phyloP scores from a whole-genome alignment of 2,113 vertebrate species.

The Triplophysa siluroides region DNA sequence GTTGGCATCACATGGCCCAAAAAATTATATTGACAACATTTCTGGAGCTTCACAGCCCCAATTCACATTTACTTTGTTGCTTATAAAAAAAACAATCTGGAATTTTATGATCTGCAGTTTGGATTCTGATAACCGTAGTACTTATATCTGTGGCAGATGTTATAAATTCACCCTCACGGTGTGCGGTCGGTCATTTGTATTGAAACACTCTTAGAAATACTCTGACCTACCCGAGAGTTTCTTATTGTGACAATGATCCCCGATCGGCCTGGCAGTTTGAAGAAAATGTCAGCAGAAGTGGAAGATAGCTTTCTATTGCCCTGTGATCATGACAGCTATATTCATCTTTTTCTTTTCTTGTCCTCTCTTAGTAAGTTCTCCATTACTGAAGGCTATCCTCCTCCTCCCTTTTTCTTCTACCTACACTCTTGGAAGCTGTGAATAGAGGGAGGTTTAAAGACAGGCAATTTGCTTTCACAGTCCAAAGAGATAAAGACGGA shows the following conservation, averaged over 20 bases:
- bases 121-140: background rate
- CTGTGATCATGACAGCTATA: conserved; percentile 12
- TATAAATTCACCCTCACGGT: background rate
- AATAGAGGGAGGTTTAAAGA: conserved; percentile 26
- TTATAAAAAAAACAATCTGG: too few species aligned
- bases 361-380: conserved; percentile 15
- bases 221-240: background rate
- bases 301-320: background rate
- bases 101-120: too few species aligned
- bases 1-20: too few species aligned
- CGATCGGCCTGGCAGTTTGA: background rate
- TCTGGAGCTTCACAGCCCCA: too few species aligned
- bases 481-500: conserved; percentile 32
- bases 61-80: too few species aligned
- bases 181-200: background rate
- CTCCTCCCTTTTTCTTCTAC: conserved; percentile 26
- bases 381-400: conserved; percentile 38
- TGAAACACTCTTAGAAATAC: background rate
- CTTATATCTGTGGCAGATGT: background rate
- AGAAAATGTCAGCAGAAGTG: background rate
- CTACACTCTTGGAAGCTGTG: conserved; percentile 38
- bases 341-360: background rate
- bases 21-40: too few species aligned
- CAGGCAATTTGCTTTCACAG: conserved; percentile 46
- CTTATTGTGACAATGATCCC: conserved; percentile 17